Evolutionary conservation across 1,140 invertebrate genomes (phyloP), one percentile per base, ranked within the genome.

Genomic region (Laupala kohalensis): DNA sequence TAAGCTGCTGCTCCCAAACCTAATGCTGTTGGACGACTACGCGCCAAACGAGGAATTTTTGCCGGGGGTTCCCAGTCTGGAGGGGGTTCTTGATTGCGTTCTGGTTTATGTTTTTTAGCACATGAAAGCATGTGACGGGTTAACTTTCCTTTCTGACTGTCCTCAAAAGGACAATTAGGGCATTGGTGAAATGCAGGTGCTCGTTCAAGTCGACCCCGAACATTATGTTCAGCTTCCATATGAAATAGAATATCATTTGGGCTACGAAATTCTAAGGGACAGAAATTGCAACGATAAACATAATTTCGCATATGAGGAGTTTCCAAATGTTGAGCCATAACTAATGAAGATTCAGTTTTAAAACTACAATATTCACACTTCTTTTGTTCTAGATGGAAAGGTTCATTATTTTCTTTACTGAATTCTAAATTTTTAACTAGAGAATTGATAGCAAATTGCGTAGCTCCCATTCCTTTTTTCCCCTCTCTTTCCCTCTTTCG

Each of bases 301-400:
- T 90, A 90, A 77, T 93, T 92, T 72, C 88, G 90, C 89, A 95
- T 91, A 79, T 97, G 95, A 25, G 95, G 95, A 27, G 92, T 94
- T 78, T 96, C 92, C 77, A 95, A 86, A 80, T 98, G 95, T 80
- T 93, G 89, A 28, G 91, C 87, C 88, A 97, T 89, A 6, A 92
- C 92, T 74, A 95, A 81, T 1, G 84, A 81, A 15, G 94, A 97
- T 81, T 97, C 95, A 0, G 94, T 94, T 81, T 93, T 93, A 83
- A 97, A 98, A 79, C 86, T 93, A 83, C 95, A 98, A 77, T 90
- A 90, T 78, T 93, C 88, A 82, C 95, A 97, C 79, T 93, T 94
- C 76, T 91, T 91, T 78, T 90, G 84, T 74, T 86, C 84, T 77
- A 91, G 87, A 75, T 88, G 87, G 80, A 93, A 94, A 72, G 92